Evolutionary conservation across 2,113 vertebrate genomes (phyloP).

Genomic region (Parus major): DNA sequence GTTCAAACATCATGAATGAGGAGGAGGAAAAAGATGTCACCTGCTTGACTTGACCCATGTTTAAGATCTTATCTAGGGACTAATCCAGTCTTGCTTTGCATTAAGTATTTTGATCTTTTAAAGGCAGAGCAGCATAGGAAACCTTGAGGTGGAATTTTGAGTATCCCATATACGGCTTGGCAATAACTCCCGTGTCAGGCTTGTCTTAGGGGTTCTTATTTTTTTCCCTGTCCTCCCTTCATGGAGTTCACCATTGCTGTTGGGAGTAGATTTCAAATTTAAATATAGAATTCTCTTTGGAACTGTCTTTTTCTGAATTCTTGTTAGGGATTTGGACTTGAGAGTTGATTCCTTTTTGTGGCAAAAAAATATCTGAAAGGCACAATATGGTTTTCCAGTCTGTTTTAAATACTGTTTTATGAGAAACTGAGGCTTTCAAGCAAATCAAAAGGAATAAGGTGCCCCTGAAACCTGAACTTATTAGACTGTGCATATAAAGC

Average conservation of each 20-base stretch:
- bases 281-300: not conserved
- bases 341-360: not conserved
- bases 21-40: not conserved
- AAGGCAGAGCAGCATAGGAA: not conserved
- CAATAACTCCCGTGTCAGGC: not conserved
- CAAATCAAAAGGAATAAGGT: not conserved
- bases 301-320: not conserved
- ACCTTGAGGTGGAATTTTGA: not conserved
- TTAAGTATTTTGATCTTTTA: not conserved
- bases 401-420: not conserved
- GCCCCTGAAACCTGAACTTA: not conserved
- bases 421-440: not conserved
- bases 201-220: not conserved
- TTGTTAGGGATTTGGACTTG: not conserved
- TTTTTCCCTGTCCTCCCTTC: rapidly evolving
- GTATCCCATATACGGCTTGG: not conserved
- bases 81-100: not conserved
- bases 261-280: not conserved
- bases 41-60: not conserved
- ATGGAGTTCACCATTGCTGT: not conserved
- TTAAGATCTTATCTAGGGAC: not conserved
- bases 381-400: not conserved
- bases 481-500: not conserved
- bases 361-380: not conserved
- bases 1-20: not conserved